Conservation (phyloP, 2,797 vertebrate genomes). For the Hybognathus amarus region DNA sequence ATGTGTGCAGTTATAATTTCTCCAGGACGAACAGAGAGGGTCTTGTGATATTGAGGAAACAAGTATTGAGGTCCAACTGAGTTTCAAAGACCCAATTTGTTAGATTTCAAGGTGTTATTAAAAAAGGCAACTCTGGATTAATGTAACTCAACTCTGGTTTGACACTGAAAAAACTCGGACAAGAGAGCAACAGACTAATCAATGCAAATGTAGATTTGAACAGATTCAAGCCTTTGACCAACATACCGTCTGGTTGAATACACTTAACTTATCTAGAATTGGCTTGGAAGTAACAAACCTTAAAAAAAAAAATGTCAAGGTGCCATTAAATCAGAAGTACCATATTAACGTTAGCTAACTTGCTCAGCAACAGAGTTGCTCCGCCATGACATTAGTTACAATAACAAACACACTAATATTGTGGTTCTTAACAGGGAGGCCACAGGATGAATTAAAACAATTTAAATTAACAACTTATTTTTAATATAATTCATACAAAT, state of each 20-base stretch:
- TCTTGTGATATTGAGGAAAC: constrained; percentile 43
- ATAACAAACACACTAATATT: not conserved
- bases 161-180: not conserved
- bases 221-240: not conserved
- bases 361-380: not conserved
- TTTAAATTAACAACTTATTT: not conserved
- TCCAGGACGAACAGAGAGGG: constrained; percentile 6
- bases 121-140: constrained; percentile 7
- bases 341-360: not conserved
- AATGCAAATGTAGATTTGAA: constrained; percentile 5
- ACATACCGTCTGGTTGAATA: not conserved
- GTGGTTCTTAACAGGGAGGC: constrained; percentile 1
- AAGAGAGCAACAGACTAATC: not conserved
- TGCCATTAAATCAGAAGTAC: not conserved
- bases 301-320: not conserved
- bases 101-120: constrained; percentile 32
- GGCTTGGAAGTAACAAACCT: not conserved
- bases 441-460: not conserved
- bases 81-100: constrained; percentile 36
- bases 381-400: not conserved
- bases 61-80: constrained; percentile 46
- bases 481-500: not conserved
- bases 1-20: constrained; percentile 6
- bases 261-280: not conserved
- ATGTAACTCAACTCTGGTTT: not conserved